Evolutionary conservation across 2,797 vertebrate species (phyloP).

Genomic region (Lacerta agilis): DNA sequence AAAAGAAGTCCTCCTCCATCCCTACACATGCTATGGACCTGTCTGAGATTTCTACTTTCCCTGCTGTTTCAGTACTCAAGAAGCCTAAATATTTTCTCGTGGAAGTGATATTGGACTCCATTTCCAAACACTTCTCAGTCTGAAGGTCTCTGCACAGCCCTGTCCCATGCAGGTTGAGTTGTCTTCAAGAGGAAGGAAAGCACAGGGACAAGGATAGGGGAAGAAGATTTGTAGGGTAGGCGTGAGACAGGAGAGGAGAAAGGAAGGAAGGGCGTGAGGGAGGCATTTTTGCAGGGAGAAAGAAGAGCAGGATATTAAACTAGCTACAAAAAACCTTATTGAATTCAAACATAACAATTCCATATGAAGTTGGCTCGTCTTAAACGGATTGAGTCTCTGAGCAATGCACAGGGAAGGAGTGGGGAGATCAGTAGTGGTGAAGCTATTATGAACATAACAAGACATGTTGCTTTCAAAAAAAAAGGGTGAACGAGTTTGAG

Average conservation of each 20-base stretch:
- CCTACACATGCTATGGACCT: neutral
- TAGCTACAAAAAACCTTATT: slow-evolving; percentile 61
- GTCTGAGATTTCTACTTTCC: neutral
- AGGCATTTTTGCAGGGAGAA: slow-evolving; percentile 22
- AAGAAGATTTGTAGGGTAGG: slow-evolving; percentile 40
- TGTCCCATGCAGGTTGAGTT: slow-evolving; percentile 81
- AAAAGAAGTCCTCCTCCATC: no score
- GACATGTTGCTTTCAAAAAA: slow-evolving; percentile 84
- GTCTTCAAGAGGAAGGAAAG: slow-evolving; percentile 75
- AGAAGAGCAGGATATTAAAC: slow-evolving; percentile 67
- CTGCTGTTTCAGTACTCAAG: neutral
- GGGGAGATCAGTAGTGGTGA: slow-evolving; percentile 65
- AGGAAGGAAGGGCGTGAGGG: slow-evolving; percentile 27
- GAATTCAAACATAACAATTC: slow-evolving; percentile 53
- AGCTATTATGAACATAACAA: slow-evolving; percentile 84
- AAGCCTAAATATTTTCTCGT: neutral
- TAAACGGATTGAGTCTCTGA: slow-evolving; percentile 61
- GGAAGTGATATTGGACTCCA: neutral
- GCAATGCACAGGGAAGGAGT: slow-evolving; percentile 68
- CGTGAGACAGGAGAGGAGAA: slow-evolving; percentile 48
- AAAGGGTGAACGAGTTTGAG: slow-evolving; percentile 71
- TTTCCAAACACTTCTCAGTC: slow-evolving; percentile 19
- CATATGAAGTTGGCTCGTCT: slow-evolving; percentile 64
- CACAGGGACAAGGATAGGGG: slow-evolving; percentile 55
- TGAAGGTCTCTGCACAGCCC: slow-evolving; percentile 65